Percentiles rank a stretch among this genome's conserved stretches.
phyloP scores from a whole-genome alignment of 2,113 vertebrate genomes.

The Poecile atricapillus region DNA sequence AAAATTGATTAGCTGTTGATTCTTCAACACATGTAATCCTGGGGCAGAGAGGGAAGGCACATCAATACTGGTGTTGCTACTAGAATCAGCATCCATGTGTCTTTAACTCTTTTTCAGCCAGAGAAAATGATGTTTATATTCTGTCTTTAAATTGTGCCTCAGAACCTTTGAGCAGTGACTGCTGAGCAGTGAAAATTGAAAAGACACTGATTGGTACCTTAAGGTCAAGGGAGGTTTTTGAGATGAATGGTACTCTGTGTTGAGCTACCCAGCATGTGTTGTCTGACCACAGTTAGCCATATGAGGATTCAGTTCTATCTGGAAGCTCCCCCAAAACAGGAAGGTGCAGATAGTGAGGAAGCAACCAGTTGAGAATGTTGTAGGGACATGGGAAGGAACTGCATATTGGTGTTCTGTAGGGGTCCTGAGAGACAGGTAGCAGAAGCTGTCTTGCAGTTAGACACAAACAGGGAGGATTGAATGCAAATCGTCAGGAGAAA shows the following conservation, averaged over 20 bases:
- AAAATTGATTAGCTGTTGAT: neutral
- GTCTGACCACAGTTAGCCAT: rapidly evolving
- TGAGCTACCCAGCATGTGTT: rapidly evolving
- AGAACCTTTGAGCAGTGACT: neutral
- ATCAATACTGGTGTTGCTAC: neutral
- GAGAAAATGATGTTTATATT: neutral
- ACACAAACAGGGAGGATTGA: neutral
- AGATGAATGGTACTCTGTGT: neutral
- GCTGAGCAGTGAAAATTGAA: neutral
- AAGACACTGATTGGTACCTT: neutral
- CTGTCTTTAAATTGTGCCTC: neutral
- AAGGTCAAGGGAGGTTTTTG: neutral
- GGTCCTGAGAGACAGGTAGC: neutral
- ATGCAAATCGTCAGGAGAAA: neutral
- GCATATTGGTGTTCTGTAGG: neutral
- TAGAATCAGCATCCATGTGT: neutral
- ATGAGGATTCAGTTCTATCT: neutral
- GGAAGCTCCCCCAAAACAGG: neutral
- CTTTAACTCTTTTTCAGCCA: neutral
- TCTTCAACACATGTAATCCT: rapidly evolving
- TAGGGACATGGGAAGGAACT: neutral
- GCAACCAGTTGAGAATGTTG: neutral
- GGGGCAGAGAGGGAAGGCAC: neutral
- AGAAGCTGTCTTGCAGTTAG: neutral
- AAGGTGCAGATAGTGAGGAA: neutral